Percentiles rank a stretch among this genome's conserved stretches.
These are phyloP conservation scores for Phylloscopus trochilus DNA, from an alignment of 2,113 vertebrate species.

Conservation along the genomic window DNA sequence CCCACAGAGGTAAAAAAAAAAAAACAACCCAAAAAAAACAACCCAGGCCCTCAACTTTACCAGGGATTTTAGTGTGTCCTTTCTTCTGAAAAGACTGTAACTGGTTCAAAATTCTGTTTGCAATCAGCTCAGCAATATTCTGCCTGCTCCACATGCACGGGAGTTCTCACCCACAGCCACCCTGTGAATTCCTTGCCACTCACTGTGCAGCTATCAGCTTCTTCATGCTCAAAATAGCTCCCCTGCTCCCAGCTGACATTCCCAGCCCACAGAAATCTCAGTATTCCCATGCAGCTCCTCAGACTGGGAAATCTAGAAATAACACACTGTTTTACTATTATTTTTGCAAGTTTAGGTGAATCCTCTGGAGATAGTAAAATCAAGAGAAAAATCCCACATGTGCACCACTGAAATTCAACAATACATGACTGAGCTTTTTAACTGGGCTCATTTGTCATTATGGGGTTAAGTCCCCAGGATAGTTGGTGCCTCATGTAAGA, in stretches of 20 bases:
- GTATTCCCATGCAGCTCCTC: neutral
- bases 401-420: neutral
- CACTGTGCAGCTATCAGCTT: neutral
- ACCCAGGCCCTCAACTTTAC: rapidly evolving
- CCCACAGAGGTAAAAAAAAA: neutral
- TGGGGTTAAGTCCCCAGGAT: neutral
- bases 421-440: neutral
- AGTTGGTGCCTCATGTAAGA: neutral
- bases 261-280: neutral
- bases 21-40: no score
- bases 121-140: neutral
- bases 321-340: neutral
- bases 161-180: neutral
- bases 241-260: neutral
- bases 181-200: neutral
- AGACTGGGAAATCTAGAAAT: neutral
- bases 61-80: neutral
- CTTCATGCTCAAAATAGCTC: constrained; percentile 21
- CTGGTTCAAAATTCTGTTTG: neutral
- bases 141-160: neutral
- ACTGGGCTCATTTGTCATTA: neutral
- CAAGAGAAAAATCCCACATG: neutral
- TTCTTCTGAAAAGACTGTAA: neutral
- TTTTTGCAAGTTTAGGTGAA: neutral
- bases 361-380: neutral